These are phyloP conservation scores for Hepsetus odoe DNA, from an alignment of 2,113 vertebrate genomes.

Conservation along the genomic window DNA sequence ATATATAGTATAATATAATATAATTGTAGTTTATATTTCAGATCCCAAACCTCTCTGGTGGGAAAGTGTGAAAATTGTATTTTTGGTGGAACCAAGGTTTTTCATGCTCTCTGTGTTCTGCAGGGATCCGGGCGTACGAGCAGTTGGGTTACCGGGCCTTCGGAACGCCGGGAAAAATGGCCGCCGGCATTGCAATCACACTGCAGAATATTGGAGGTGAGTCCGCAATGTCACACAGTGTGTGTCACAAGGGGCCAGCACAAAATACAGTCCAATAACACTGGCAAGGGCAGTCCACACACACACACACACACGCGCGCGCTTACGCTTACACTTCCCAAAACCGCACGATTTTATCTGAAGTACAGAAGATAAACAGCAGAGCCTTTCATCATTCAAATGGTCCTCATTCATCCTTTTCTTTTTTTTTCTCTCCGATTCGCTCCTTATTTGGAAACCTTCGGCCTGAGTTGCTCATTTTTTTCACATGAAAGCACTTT, in stretches of 20 bases:
- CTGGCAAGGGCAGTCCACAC: constrained; percentile 19
- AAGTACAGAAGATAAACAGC: neutral
- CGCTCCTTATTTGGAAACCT: neutral
- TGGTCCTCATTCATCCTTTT: constrained; percentile 4
- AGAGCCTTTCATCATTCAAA: neutral
- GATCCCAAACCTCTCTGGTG: too few relatives aligned
- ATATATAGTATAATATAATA: too few relatives aligned
- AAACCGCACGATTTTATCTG: neutral
- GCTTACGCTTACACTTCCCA: neutral
- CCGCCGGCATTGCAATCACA: constrained; percentile 56
- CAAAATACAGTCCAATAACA: neutral
- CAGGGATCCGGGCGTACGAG: constrained; percentile 89
- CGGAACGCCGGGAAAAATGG: constrained; percentile 57
- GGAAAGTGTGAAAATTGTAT: constrained; percentile 18
- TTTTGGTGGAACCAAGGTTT: neutral
- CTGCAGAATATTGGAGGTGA: constrained; percentile 59
- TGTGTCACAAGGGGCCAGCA: neutral
- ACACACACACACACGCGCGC: neutral
- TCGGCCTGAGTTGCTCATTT: too few relatives aligned
- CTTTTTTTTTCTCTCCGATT: constrained; percentile 1
- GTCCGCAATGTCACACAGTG: constrained; percentile 9
- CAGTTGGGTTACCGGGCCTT: constrained; percentile 55
- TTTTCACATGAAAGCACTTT: too few relatives aligned
- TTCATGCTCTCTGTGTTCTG: neutral
- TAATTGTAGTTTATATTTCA: too few relatives aligned